Conservation (phyloP, 2,797 vertebrate species). For the Poliocrania exsul region DNA sequence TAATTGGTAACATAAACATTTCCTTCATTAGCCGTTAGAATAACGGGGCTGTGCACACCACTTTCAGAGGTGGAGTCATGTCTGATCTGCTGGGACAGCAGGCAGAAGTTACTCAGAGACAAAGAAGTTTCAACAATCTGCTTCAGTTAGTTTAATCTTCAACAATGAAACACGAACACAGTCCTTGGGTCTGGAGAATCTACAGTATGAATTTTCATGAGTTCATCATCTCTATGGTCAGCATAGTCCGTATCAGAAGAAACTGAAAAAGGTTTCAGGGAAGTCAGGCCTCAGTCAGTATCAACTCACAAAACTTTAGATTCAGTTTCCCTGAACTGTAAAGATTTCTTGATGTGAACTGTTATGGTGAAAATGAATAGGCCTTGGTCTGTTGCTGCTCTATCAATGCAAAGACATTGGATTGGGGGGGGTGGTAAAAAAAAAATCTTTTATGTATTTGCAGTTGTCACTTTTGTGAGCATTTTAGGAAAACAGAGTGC, state of each 20-base stretch:
- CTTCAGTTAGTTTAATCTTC: not conserved
- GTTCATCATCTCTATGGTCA: not conserved
- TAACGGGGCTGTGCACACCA: not conserved
- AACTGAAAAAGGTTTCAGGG: not conserved
- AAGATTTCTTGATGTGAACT: not conserved
- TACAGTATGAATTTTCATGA: not conserved
- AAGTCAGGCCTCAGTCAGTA: not conserved
- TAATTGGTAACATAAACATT: not conserved
- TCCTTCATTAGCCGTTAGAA: not conserved
- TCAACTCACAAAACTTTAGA: not conserved
- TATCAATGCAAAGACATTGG: not conserved
- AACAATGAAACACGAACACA: not conserved
- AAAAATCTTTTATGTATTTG: not conserved
- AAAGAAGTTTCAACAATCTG: not conserved
- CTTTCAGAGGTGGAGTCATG: not conserved
- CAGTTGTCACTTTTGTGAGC: not conserved
- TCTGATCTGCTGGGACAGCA: not conserved
- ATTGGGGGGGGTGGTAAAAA: accelerated
- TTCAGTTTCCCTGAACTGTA: not conserved
- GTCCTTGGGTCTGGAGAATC: not conserved
- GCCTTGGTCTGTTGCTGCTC: not conserved
- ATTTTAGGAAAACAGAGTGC: not conserved
- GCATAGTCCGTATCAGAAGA: accelerated
- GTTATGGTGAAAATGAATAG: not conserved
- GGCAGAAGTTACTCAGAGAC: not conserved